These are phyloP conservation scores for Drosophila testacea DNA, from an alignment of 2,888 invertebrate genomes.

Conservation along the genomic window DNA sequence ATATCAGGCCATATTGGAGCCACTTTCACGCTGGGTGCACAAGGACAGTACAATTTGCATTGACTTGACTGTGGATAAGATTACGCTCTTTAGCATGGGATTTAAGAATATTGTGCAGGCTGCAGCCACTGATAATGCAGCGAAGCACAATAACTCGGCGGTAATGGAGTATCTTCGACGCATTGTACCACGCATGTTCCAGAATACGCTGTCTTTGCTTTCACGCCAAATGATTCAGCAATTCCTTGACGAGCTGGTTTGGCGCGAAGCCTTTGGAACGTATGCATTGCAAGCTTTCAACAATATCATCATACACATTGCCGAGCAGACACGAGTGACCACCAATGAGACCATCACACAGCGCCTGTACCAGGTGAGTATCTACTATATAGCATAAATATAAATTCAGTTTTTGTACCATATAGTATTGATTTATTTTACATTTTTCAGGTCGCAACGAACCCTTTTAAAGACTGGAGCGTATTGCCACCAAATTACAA, in stretches of 20 bases:
- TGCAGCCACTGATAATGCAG: slow-evolving; percentile 84
- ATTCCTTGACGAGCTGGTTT: slow-evolving; percentile 94
- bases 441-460: slow-evolving; percentile 86
- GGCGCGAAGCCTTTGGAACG: slow-evolving; percentile 94
- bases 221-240: slow-evolving; percentile 95
- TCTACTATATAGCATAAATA: not conserved
- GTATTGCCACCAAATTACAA: slow-evolving; percentile 80
- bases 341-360: slow-evolving; percentile 88
- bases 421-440: not conserved
- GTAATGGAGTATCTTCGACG: slow-evolving; percentile 95
- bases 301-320: slow-evolving; percentile 91
- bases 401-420: not conserved
- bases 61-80: slow-evolving; percentile 93
- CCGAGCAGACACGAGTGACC: slow-evolving; percentile 91
- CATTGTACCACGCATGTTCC: slow-evolving; percentile 95
- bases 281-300: slow-evolving; percentile 92
- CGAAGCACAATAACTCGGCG: slow-evolving; percentile 89
- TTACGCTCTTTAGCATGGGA: slow-evolving; percentile 91
- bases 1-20: slow-evolving; percentile 90
- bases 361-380: slow-evolving; percentile 88
- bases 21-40: slow-evolving; percentile 92
- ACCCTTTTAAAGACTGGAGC: slow-evolving; percentile 90
- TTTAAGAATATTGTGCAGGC: slow-evolving; percentile 91
- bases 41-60: slow-evolving; percentile 91
- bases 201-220: slow-evolving; percentile 92